Evolutionary conservation across 2,113 vertebrate species (phyloP).

Genomic region (Pangasianodon gigas): DNA sequence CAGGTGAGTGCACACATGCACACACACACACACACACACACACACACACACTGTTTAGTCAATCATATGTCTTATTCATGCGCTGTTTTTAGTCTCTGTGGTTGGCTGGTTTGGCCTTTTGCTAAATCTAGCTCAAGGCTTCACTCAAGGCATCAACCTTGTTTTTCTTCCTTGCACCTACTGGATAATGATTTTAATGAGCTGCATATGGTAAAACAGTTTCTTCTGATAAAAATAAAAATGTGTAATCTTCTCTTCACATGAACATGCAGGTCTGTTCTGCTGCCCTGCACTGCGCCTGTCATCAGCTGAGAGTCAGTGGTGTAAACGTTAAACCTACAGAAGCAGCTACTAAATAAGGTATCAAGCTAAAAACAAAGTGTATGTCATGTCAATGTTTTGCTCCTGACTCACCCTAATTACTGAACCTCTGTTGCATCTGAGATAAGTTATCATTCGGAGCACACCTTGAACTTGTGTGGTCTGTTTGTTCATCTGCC

Average conservation of each 20-base stretch:
- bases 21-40: neutral
- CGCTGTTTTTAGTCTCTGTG: neutral
- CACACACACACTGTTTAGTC: neutral
- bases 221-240: neutral
- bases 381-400: neutral
- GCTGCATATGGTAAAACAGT: neutral
- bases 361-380: neutral
- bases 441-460: neutral
- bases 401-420: neutral
- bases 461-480: neutral
- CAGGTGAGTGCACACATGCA: neutral
- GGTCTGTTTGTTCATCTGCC: slow-evolving; percentile 20
- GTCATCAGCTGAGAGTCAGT: neutral
- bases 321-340: neutral
- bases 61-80: neutral
- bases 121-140: neutral
- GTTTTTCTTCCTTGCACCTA: neutral
- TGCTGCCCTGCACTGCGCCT: neutral
- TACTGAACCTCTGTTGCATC: neutral
- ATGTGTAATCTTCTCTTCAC: neutral
- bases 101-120: neutral
- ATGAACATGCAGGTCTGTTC: neutral
- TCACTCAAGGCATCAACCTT: neutral
- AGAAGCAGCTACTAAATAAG: neutral
- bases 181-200: neutral